A percentile compares a stretch with the other conserved stretches of the same genome.
phyloP scores from a whole-genome alignment of 2,888 invertebrate genomes.

The Entomobrya multifasciata region DNA sequence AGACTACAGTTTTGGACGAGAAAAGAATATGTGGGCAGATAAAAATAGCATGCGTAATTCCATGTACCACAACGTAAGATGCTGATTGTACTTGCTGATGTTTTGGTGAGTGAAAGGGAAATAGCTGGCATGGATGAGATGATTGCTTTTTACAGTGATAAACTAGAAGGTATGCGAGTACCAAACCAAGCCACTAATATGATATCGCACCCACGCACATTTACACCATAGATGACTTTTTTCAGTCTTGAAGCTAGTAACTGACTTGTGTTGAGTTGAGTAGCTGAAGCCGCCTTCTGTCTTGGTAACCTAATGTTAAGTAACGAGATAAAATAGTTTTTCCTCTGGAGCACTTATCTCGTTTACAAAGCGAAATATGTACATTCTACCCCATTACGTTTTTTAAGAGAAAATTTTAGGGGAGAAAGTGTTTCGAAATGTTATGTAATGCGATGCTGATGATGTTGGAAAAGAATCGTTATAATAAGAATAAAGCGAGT shows the following conservation, averaged over 20 bases:
- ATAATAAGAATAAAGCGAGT: too few relatives aligned
- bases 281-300: conserved; percentile 48
- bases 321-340: conserved; percentile 73
- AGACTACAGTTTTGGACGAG: too few relatives aligned
- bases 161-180: background rate
- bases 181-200: background rate
- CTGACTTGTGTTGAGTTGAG: too few relatives aligned
- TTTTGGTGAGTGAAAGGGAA: conserved; percentile 57
- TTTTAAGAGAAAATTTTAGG: too few relatives aligned
- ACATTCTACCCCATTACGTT: conserved; percentile 35
- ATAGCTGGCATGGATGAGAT: conserved; percentile 59
- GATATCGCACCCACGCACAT: conserved; percentile 23
- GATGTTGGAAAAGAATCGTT: too few relatives aligned
- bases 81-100: conserved; percentile 10
- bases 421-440: too few relatives aligned
- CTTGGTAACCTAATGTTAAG: conserved; percentile 72
- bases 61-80: background rate
- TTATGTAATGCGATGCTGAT: too few relatives aligned
- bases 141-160: conserved; percentile 57
- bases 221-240: conserved; percentile 55
- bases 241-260: background rate
- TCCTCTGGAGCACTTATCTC: conserved; percentile 47
- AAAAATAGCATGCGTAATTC: conserved; percentile 60
- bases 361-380: conserved; percentile 17
- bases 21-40: conserved; percentile 62